phyloP scores from a whole-genome alignment of 2,888 invertebrate genomes.

The Sclerodermus sp. region DNA sequence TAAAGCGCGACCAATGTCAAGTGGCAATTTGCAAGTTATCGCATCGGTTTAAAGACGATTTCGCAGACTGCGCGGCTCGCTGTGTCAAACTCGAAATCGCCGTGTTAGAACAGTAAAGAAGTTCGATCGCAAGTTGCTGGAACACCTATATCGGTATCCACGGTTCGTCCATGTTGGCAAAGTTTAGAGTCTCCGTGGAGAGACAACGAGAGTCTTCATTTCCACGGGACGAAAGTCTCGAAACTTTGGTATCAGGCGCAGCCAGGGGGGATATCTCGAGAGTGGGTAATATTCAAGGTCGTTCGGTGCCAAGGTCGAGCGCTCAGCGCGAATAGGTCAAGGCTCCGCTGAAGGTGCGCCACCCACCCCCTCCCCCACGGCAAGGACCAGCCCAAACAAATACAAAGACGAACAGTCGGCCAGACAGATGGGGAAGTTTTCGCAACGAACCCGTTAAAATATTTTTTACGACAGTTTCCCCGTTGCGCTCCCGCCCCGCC shows the following conservation, averaged over 20 bases:
- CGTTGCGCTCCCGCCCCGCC: constrained; percentile 13
- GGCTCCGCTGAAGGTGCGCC: constrained; percentile 24
- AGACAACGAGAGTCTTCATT: constrained; percentile 29
- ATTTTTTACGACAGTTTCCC: constrained; percentile 37
- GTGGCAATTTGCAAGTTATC: too few relatives aligned
- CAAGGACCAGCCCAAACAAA: constrained; percentile 28
- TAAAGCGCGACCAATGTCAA: too few relatives aligned
- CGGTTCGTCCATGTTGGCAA: constrained; percentile 13
- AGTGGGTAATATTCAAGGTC: constrained; percentile 30
- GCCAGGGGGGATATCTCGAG: constrained; percentile 16
- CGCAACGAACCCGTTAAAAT: constrained; percentile 31
- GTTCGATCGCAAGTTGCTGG: background rate
- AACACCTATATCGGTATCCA: too few relatives aligned
- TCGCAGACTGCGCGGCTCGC: too few relatives aligned
- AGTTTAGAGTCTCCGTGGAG: constrained; percentile 22
- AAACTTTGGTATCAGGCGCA: constrained; percentile 28
- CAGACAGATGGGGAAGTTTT: constrained; percentile 39
- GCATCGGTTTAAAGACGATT: too few relatives aligned
- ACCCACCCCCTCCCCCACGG: too few relatives aligned
- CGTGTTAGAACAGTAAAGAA: too few relatives aligned
- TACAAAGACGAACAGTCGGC: constrained; percentile 29
- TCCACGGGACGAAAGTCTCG: constrained; percentile 27
- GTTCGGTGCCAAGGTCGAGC: constrained; percentile 21
- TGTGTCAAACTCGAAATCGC: too few relatives aligned
- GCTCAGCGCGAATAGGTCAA: constrained; percentile 26